These are phyloP conservation scores for Nasonia longicornis DNA, from an alignment of 1,140 invertebrate species.

Conservation along the genomic window DNA sequence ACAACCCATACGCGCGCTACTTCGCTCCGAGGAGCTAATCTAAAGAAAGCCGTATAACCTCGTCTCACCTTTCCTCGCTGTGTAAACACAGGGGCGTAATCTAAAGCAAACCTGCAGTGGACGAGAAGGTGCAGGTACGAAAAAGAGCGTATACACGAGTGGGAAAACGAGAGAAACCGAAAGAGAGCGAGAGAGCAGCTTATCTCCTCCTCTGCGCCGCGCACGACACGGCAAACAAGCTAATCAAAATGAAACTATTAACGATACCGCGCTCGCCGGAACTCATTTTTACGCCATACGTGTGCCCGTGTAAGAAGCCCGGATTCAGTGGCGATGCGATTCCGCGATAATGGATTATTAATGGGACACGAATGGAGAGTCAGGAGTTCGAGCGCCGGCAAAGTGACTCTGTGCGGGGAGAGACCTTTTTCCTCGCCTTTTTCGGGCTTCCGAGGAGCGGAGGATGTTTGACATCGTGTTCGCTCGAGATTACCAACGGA, in stretches of 20 bases:
- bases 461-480: too few relatives aligned
- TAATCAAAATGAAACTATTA: constrained; percentile 11
- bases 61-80: background rate
- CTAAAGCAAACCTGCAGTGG: constrained; percentile 1
- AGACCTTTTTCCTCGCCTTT: background rate
- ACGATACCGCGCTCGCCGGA: background rate
- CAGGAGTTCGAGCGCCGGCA: background rate
- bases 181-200: background rate
- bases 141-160: background rate
- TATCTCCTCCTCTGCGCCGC: background rate
- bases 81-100: background rate
- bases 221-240: background rate
- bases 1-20: background rate
- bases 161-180: background rate
- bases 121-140: background rate
- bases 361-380: background rate
- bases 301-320: background rate
- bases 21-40: background rate
- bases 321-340: background rate
- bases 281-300: background rate
- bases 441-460: too few relatives aligned
- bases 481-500: too few relatives aligned
- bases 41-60: constrained; percentile 14
- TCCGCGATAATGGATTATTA: background rate
- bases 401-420: background rate